Base-by-base conservation (phyloP, 2,797 vertebrate species). In the Poeciliopsis paucimaculata region DNA sequence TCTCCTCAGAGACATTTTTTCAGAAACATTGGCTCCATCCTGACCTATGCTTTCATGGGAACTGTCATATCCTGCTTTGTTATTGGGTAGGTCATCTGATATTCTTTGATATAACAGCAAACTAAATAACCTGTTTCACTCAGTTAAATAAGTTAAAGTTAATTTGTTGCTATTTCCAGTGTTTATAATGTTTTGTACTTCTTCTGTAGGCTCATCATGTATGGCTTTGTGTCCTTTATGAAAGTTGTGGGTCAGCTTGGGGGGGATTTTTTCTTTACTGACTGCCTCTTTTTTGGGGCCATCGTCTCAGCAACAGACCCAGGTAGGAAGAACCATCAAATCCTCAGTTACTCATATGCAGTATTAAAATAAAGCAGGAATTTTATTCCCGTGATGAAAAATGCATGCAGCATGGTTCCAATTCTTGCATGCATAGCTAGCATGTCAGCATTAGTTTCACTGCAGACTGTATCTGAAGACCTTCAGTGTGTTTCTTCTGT, bases 251-350 rank as follows among this genome's bases (percentile, higher is more conserved):
- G 97, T 45, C 98, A 98, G 87, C 96, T 99, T 0, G 94, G 94
- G 0, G 98, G 97, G 72, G 97, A 98, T 83, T 99, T 99, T 90
- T 99, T 93, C 95, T 99, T 99, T 81, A 99, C 98, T 1, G 98
- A 99, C 92, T 99, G 98, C 89, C 96, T 99, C 73, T 96, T 98
- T 12, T 99, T 99, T 0, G 98, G 98, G 41, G 98, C 98, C 83
- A 98, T 99, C 0, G 95, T 99, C n/a, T 99, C 98, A 0, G 97
- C 98, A 49, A 99, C 98, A 28, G 98, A 99, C 84, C 98, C 98
- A 95, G 98, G 98, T 99, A 87, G 39, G 88, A 28, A 26, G 11
- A 16, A 26, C 34, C 18, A 18, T 12, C 3, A 11, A 20, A 66
- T 39, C 41, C 41, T 49, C 39, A 31, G 36, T 34, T 23, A 43